Evolutionary conservation across 1,140 invertebrate genomes (phyloP).

Genomic region (Brachystomella parvula): DNA sequence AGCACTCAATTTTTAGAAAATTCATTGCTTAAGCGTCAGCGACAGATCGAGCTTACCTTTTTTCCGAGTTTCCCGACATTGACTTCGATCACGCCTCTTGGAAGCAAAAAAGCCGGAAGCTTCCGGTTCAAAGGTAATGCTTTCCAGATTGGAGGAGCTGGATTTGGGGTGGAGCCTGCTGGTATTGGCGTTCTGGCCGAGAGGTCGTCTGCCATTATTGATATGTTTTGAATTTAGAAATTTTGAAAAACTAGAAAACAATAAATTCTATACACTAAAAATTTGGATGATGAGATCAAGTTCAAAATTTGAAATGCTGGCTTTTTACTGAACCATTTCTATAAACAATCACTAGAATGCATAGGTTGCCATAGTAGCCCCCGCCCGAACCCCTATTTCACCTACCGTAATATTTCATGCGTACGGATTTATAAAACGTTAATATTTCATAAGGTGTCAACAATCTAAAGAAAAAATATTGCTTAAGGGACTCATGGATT

Average conservation of each 20-base stretch:
- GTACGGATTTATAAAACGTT: neutral
- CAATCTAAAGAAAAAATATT: neutral
- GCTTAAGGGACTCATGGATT: neutral
- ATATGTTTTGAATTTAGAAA: no score
- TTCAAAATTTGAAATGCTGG: no score
- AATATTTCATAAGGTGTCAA: slow-evolving; percentile 12
- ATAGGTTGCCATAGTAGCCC: no score
- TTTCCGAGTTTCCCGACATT: neutral
- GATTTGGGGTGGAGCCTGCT: neutral
- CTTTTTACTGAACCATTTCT: no score
- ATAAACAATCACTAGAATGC: no score
- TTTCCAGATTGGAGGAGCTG: neutral
- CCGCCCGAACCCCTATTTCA: no score
- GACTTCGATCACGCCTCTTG: neutral
- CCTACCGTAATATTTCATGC: neutral
- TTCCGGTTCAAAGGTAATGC: neutral
- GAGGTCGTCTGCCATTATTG: no score
- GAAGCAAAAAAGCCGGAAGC: neutral
- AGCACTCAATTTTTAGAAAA: neutral
- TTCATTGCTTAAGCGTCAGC: neutral
- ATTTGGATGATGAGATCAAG: no score
- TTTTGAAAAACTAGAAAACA: no score
- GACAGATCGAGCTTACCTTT: neutral
- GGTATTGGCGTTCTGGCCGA: no score
- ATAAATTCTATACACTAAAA: no score